A percentile compares a stretch with the other conserved stretches of the same genome.
Conservation (phyloP, 1,140 invertebrate species). For the Bombus picipes region DNA sequence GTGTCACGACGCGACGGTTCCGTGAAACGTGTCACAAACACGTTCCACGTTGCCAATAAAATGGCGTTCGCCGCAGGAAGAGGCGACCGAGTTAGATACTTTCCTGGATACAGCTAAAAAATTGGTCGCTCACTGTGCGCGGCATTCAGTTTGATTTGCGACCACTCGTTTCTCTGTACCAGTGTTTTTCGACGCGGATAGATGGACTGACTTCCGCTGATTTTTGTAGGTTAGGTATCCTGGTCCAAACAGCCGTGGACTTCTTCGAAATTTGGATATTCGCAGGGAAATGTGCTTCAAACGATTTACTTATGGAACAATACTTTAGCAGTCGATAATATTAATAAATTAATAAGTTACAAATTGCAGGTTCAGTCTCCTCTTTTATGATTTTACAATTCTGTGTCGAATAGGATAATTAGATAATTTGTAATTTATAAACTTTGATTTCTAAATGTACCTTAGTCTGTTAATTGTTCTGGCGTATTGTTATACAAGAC, state of each 20-base stretch:
- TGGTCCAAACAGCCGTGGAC: not conserved
- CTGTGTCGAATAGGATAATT: no score
- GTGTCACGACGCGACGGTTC: constrained; percentile 7
- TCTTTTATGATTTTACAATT: no score
- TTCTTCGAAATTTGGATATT: no score
- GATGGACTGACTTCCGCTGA: not conserved
- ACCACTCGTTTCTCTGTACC: not conserved
- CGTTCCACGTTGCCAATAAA: constrained; percentile 25
- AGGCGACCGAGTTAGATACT: constrained; percentile 34
- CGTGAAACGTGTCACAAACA: constrained; percentile 39
- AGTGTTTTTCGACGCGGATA: not conserved
- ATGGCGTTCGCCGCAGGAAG: constrained; percentile 21
- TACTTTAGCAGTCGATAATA: not conserved
- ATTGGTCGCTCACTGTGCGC: constrained; percentile 3
- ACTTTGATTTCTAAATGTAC: no score
- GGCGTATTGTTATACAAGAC: no score
- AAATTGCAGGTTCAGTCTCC: no score
- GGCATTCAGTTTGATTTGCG: constrained; percentile 26
- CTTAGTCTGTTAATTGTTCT: no score
- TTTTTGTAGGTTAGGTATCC: not conserved
- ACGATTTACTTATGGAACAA: no score
- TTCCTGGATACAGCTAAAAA: constrained; percentile 35
- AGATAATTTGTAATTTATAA: no score
- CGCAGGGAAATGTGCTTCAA: no score
- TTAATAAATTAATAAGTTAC: no score